A percentile compares a stretch with the other conserved stretches of the same genome.
phyloP scores from a whole-genome alignment of 2,113 vertebrate species.

The Pithys albifrons region DNA sequence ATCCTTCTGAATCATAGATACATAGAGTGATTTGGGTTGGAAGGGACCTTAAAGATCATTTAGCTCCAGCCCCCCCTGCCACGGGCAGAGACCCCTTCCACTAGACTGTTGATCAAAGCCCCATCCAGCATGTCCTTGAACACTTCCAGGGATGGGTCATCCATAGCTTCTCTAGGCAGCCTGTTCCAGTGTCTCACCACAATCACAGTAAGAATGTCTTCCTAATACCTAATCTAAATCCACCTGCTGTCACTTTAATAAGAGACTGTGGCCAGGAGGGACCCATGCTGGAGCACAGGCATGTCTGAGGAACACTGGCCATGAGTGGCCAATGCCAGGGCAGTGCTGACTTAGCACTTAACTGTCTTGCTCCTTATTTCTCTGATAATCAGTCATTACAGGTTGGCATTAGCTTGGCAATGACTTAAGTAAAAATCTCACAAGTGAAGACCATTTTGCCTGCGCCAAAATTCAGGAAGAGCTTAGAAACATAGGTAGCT shows the following conservation, averaged over 20 bases:
- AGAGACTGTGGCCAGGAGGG: accelerated
- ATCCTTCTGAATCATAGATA: background rate
- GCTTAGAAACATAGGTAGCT: background rate
- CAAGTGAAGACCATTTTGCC: background rate
- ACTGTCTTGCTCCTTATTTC: background rate
- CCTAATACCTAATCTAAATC: background rate
- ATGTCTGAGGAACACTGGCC: background rate
- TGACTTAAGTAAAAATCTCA: background rate
- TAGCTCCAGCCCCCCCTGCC: background rate
- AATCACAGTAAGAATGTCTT: background rate
- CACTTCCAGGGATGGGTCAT: background rate
- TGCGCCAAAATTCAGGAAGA: background rate
- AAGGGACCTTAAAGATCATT: background rate
- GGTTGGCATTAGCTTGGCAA: background rate
- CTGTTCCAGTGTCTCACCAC: background rate
- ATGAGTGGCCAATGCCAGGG: background rate
- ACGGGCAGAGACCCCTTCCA: background rate
- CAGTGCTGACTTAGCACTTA: background rate
- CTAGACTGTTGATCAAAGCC: background rate
- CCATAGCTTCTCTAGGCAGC: background rate
- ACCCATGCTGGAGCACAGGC: accelerated
- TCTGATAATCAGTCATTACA: background rate
- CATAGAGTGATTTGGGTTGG: background rate
- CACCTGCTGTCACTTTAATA: accelerated
- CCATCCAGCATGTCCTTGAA: background rate